Conservation (phyloP, 2,113 vertebrate genomes). For the Gallinago undulata region DNA sequence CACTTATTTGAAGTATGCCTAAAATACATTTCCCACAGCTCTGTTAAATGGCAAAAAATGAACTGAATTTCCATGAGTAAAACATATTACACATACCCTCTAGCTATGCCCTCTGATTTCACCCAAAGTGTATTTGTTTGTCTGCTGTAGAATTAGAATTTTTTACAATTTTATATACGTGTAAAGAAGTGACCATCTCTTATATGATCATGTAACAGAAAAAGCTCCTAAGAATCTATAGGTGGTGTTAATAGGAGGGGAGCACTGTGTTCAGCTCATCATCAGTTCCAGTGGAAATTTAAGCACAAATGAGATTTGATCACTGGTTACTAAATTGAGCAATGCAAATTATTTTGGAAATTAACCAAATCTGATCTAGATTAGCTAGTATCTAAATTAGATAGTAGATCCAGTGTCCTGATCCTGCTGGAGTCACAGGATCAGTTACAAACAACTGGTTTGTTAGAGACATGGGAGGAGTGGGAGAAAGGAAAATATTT, state of each 20-base stretch:
- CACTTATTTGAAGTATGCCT: constrained; percentile 1
- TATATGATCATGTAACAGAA: background rate
- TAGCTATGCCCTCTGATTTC: background rate
- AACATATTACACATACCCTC: background rate
- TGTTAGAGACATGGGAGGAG: background rate
- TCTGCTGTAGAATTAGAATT: background rate
- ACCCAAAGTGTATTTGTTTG: background rate
- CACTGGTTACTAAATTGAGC: background rate
- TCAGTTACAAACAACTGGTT: background rate
- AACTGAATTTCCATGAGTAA: constrained; percentile 4
- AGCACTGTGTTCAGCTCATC: background rate
- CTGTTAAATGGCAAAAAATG: constrained; percentile 24
- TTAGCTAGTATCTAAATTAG: background rate
- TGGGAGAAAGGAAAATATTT: background rate
- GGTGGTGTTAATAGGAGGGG: background rate
- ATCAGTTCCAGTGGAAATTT: background rate
- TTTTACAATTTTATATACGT: background rate
- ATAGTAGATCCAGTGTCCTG: background rate
- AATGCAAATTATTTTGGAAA: background rate
- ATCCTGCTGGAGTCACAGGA: background rate
- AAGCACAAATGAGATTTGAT: background rate
- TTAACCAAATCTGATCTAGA: background rate
- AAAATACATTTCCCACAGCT: background rate
- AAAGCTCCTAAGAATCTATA: background rate
- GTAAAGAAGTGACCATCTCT: background rate